Evolutionary conservation across 2,113 vertebrate species (phyloP), one percentile per base, ranked within the genome.

Genomic region (Mobula hypostoma): DNA sequence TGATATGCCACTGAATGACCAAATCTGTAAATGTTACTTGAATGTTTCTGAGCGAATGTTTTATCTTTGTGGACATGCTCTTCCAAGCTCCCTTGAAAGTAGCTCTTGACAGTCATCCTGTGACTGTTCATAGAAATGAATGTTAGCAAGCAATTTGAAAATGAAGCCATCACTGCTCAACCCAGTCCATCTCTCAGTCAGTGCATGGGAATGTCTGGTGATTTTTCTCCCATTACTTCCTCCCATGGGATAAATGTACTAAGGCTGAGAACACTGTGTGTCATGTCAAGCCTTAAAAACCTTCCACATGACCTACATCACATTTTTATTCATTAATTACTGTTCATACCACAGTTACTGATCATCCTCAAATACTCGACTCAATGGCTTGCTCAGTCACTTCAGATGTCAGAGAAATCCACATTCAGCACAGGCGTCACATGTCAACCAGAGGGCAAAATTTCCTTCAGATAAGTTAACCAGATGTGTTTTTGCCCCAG

Each of bases 21-120:
- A 90, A 90, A 90, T 90, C 85, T n/a, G 29, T 32, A 63, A 66
- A 66, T 32, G 85, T 90, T 32, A 90, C 68, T 90, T 61, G 29
- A 90, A 63, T 7, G 32, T 66, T 32, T 17, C 14, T 32, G 85
- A 90, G n/a, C 61, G 7, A 29, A 32, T n/a, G n/a, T 17, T 90
- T 63, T 90, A 66, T 63, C 29, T 90, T 58, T 83, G 14, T 68
- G 14, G n/a, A 32, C 5, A 90, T 90, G 29, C 48, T 90, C 29
- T 36, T 61, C n/a, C n/a, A 14, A 58, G 7, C 21, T 19, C 27
- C 61, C 2, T 83, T 56, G 80, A 56, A 63, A 9, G 27, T 88
- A 82, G 48, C 1, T 83, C n/a, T 63, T 21, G 29, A 40, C 14
- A 58, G 29, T 88, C 68, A 15, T 70, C 68, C 17, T 61, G 56